Evolutionary conservation across 2,113 vertebrate genomes (phyloP), one percentile per base, ranked within the genome.

Genomic region (Xerus inauris): DNA sequence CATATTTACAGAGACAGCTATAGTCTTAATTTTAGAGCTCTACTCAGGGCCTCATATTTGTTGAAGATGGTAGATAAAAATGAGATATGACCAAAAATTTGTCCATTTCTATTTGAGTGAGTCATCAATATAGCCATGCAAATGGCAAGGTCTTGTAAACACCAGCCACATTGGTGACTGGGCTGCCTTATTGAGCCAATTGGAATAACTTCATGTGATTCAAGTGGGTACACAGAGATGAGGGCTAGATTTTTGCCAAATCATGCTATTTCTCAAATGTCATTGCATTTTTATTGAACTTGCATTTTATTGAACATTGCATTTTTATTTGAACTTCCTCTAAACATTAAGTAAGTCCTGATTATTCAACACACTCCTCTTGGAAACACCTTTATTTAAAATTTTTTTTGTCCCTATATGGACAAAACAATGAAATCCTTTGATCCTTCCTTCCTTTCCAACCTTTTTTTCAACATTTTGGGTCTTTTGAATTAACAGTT

Each of bases 301-400:
- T 95, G n/a, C n/a, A n/a, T n/a, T n/a, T n/a, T n/a, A n/a, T n/a
- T n/a, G n/a, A n/a, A n/a, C 45, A 47, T 47, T 95, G 79, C n/a
- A 62, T 67, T 97, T 97, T 91, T 87, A 85, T 91, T 84, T 95
- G 42, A 95, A 89, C 75, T 95, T 95, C 69, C 35, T 91, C 72
- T 97, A 62, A 51, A 42, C 35, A 91, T 69, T 94, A 64, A 89
- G 24, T 94, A 64, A 89, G 24, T 62, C 26, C 51, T 87, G 69
- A 64, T 89, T 81, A 76, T 20, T 93, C 73, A 47, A 57, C 65
- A 49, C 24, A 51, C 22, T 89, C 59, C 19, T 79, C 47, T 57
- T 94, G 40, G 64, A 93, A 94, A 87, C 24, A 32, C 17, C 42
- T 93, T 88, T 54, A 87, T 35, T 95, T 12, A n/a, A n/a, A n/a